Percentiles rank a stretch among this genome's conserved stretches.
These are phyloP conservation scores for Cheilinus undulatus DNA, from an alignment of 2,113 vertebrate genomes.

Conservation along the genomic window DNA sequence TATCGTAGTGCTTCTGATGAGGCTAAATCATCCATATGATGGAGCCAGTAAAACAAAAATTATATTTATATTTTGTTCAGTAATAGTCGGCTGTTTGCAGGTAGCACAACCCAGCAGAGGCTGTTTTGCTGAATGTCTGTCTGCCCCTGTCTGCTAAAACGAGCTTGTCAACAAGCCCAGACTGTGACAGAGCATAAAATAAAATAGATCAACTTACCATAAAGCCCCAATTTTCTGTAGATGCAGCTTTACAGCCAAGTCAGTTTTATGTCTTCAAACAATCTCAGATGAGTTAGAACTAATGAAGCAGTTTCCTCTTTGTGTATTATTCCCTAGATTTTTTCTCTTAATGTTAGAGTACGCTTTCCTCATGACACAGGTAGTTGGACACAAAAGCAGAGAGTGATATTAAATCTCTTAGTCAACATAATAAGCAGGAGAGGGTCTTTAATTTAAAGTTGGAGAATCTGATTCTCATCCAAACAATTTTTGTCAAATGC, in stretches of 20 bases:
- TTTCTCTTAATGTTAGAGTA: conserved; percentile 35
- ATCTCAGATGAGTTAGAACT: conserved; percentile 40
- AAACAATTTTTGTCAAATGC: not conserved
- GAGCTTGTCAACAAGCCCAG: conserved; percentile 39
- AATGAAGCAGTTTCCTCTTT: conserved; percentile 40
- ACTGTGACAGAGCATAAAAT: conserved; percentile 45
- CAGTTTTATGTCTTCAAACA: conserved; percentile 41
- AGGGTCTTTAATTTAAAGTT: conserved; percentile 9
- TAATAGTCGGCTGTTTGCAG: conserved; percentile 38
- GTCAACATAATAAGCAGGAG: conserved; percentile 36
- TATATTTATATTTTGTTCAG: too few species aligned
- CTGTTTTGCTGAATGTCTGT: conserved; percentile 43
- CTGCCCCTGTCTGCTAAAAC: conserved; percentile 17
- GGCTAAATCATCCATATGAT: too few species aligned
- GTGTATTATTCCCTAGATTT: conserved; percentile 49
- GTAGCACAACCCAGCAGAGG: conserved; percentile 33
- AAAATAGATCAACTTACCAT: conserved; percentile 64
- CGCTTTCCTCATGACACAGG: conserved; percentile 59
- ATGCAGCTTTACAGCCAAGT: conserved; percentile 27
- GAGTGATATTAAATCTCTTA: conserved; percentile 37
- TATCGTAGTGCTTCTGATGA: not conserved
- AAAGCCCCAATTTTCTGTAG: conserved; percentile 59
- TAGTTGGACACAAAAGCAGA: conserved; percentile 56
- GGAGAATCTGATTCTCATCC: not conserved
- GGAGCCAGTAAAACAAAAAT: conserved; percentile 7